These are phyloP conservation scores for Volucella inflata DNA, from an alignment of 2,888 invertebrate species.

Conservation along the genomic window DNA sequence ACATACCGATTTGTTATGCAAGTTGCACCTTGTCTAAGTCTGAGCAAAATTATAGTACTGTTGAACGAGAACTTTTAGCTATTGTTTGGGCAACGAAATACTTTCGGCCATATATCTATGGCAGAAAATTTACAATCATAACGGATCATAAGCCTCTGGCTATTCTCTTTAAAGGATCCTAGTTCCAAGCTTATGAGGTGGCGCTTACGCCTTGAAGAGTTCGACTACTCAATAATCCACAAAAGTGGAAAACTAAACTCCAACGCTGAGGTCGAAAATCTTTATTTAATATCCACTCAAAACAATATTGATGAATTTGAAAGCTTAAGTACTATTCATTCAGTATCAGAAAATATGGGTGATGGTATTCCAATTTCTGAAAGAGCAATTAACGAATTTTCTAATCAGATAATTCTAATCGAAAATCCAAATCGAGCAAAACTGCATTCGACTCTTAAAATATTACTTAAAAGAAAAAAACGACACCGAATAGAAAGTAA, in stretches of 20 bases:
- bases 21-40: conserved; percentile 44
- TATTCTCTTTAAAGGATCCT: conserved; percentile 32
- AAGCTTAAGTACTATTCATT: conserved; percentile 4
- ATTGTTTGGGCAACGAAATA: conserved; percentile 20
- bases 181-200: conserved; percentile 45
- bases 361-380: conserved; percentile 39
- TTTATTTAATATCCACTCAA: conserved; percentile 1
- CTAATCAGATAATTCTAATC: conserved; percentile 9
- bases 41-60: conserved; percentile 1
- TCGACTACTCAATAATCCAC: conserved; percentile 72
- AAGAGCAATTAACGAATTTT: conserved; percentile 24
- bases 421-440: conserved; percentile 1
- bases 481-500: conserved; percentile 11
- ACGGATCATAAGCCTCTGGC: conserved; percentile 48
- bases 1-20: conserved; percentile 58
- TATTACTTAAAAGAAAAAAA: conserved; percentile 19
- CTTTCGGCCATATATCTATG: conserved; percentile 6
- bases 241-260: conserved; percentile 70
- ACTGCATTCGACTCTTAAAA: not conserved
- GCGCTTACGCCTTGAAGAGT: conserved; percentile 72
- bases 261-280: conserved; percentile 50
- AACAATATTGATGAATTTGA: conserved; percentile 19
- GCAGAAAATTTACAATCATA: conserved; percentile 19
- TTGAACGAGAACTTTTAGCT: conserved; percentile 22
- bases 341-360: conserved; percentile 1